Percentiles rank a stretch among this genome's conserved stretches.
These are phyloP conservation scores for Protaetia brevitarsis DNA, from an alignment of 1,140 invertebrate genomes.

Conservation along the genomic window DNA sequence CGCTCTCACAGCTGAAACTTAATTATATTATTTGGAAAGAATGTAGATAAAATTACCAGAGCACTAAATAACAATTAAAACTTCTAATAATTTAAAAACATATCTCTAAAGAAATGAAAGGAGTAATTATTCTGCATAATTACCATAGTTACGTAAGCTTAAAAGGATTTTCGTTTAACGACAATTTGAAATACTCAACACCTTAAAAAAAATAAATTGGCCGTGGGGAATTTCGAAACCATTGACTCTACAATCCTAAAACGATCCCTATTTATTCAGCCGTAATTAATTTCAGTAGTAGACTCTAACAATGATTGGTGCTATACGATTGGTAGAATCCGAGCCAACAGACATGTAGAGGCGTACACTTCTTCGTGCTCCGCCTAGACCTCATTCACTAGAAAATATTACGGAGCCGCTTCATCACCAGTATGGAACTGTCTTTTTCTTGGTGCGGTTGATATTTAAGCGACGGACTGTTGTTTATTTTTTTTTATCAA, in stretches of 20 bases:
- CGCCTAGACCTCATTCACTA: slow-evolving; percentile 24
- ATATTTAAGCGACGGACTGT: not conserved
- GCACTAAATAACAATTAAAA: not conserved
- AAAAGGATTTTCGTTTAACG: too few relatives aligned
- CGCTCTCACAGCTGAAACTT: too few relatives aligned
- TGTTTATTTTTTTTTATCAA: not conserved
- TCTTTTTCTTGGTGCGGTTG: slow-evolving; percentile 13
- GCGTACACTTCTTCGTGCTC: slow-evolving; percentile 20
- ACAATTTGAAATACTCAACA: too few relatives aligned
- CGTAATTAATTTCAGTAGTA: slow-evolving; percentile 42
- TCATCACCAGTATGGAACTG: slow-evolving; percentile 25
- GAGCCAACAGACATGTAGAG: slow-evolving; percentile 31
- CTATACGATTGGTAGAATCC: slow-evolving; percentile 30
- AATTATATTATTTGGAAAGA: too few relatives aligned
- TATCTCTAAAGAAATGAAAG: too few relatives aligned
- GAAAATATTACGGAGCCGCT: slow-evolving; percentile 24
- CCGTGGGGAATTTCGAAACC: slow-evolving; percentile 6
- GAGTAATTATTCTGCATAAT: too few relatives aligned
- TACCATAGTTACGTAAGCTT: not conserved
- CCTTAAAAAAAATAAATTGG: slow-evolving; percentile 18
- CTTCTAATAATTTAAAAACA: too few relatives aligned
- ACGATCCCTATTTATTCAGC: slow-evolving; percentile 26
- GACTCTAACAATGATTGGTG: slow-evolving; percentile 35
- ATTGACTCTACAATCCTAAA: slow-evolving; percentile 18
- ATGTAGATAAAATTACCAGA: too few relatives aligned